A percentile compares a stretch with the other conserved stretches of the same genome.
These are phyloP conservation scores for Corythornis madagascariensis DNA, from an alignment of 2,113 vertebrate species.

Conservation along the genomic window DNA sequence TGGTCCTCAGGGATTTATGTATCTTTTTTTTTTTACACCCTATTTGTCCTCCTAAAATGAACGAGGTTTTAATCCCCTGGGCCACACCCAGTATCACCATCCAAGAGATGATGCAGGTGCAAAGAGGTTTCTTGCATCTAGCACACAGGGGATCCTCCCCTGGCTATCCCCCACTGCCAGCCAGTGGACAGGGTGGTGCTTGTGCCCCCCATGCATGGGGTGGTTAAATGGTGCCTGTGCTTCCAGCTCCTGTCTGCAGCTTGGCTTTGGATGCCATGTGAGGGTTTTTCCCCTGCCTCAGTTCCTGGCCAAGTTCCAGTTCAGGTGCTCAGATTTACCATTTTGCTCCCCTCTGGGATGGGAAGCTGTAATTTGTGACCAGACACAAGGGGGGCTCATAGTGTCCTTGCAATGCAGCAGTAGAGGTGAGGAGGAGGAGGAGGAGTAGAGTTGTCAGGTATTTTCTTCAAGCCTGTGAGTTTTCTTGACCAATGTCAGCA, in stretches of 20 bases:
- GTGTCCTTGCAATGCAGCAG: background rate
- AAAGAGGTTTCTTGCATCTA: background rate
- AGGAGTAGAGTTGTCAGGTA: background rate
- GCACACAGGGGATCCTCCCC: background rate
- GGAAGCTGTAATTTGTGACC: background rate
- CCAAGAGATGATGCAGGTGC: background rate
- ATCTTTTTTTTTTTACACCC: background rate
- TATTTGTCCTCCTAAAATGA: background rate
- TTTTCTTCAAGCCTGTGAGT: background rate
- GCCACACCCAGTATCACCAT: background rate
- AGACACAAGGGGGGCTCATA: background rate
- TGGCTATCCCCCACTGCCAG: background rate
- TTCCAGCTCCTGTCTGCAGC: background rate
- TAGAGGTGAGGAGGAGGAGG: background rate
- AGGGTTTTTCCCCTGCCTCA: background rate
- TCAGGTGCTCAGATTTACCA: fast-evolving
- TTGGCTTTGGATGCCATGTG: background rate
- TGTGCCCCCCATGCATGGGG: fast-evolving
- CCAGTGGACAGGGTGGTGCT: background rate
- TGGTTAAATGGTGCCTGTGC: fast-evolving
- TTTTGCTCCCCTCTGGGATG: background rate
- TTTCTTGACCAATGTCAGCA: background rate
- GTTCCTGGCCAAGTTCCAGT: background rate
- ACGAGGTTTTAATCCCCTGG: background rate
- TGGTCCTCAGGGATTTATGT: background rate